Base-by-base conservation (phyloP, 2,797 vertebrate genomes). In the Lophius americanus region DNA sequence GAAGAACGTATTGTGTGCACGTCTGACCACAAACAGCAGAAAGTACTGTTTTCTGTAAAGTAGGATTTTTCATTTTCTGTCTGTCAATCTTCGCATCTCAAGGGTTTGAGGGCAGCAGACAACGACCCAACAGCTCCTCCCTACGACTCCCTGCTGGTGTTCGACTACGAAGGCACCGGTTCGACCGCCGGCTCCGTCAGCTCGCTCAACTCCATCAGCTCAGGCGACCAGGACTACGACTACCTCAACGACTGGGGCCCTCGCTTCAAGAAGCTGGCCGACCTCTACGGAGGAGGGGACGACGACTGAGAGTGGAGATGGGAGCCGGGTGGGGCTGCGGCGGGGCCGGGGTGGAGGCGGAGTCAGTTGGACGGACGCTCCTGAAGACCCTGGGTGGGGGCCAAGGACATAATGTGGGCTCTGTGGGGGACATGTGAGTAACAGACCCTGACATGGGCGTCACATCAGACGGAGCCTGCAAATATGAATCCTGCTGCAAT, bases 241-340 rank as follows among this genome's bases (percentile, higher is more conserved):
- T 99, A 97, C 92, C 96, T 99, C 85, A 98, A 96, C 54, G 96
- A 99, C 93, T 99, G 98, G 97, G 98, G 98, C 11, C 98, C 98
- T 23, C 93, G 97, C 72, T 99, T 99, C 94, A 96, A 95, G 96
- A 99, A 99, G 92, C 94, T 99, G 91, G 97, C 98, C 0, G 98
- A 99, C 93, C 97, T 99, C 92, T 99, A 99, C 0, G 96, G 97
- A 4, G 97, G 96, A 51, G 95, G 96, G 12, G 95, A 97, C 36
- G 97, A 98, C 33, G 96, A 99, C 91, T 98, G 94, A 96, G 86
- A 75, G 90, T 68, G 73, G 80, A 63, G 61, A 57, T 1, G 51
- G 53, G 75, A 75, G 69, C 60, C 37, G 73, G 71, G 73, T 6
- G 65, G 81, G 80, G 71, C 64, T 74, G 71, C 51, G 71, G 76